Evolutionary conservation across 2,888 invertebrate species (phyloP).

Genomic region (Tenthredo scrophulariae): DNA sequence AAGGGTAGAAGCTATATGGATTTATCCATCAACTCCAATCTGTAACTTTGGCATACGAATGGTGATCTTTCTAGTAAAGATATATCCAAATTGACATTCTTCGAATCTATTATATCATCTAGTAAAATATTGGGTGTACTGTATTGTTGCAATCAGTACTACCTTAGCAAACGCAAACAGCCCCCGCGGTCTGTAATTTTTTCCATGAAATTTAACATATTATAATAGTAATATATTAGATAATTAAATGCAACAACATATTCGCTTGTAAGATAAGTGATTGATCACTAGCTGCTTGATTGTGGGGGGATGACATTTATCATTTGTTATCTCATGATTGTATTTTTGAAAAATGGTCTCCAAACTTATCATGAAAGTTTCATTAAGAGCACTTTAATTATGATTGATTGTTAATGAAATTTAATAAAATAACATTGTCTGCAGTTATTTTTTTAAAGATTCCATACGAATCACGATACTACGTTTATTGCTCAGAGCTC

Average conservation of each 20-base stretch:
- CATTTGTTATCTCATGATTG: slow-evolving; percentile 1
- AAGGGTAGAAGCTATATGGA: no score
- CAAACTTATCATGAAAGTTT: slow-evolving; percentile 55
- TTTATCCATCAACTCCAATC: no score
- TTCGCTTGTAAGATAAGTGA: slow-evolving; percentile 57
- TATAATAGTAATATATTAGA: no score
- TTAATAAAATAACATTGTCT: slow-evolving; percentile 11
- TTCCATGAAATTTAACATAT: no score
- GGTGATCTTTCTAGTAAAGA: no score
- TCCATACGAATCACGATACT: background rate
- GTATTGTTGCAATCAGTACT: background rate
- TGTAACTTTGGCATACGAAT: no score
- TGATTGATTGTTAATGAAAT: slow-evolving; percentile 66
- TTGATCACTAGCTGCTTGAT: slow-evolving; percentile 66
- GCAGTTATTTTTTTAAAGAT: background rate
- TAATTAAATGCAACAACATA: slow-evolving; percentile 53
- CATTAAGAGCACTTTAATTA: slow-evolving; percentile 64
- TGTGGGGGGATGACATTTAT: slow-evolving; percentile 59
- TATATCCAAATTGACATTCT: no score
- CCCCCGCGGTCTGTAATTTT: no score
- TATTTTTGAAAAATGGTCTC: background rate
- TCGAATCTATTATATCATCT: background rate
- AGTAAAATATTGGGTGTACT: background rate
- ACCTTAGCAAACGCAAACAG: background rate
- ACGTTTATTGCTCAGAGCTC: background rate